These are phyloP conservation scores for Caenorhabditis afra DNA, from an alignment of 2,888 invertebrate genomes.

Conservation along the genomic window DNA sequence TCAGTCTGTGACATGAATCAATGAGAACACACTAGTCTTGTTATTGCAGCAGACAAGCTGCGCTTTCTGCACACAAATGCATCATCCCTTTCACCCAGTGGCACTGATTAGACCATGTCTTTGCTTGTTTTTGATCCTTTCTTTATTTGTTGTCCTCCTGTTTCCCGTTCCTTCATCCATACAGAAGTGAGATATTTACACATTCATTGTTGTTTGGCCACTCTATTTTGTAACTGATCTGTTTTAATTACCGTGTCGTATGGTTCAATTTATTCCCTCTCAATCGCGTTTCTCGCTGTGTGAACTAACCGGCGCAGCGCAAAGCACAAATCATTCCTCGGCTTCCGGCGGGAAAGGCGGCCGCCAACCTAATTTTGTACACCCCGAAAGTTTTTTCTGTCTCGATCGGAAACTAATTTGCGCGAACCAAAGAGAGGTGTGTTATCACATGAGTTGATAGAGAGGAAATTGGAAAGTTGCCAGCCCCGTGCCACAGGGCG, in stretches of 20 bases:
- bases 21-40: too few species aligned
- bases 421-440: not conserved
- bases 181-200: too few species aligned
- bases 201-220: constrained; percentile 3
- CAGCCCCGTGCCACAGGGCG: not conserved
- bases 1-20: too few species aligned
- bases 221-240: constrained; percentile 14
- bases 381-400: not conserved
- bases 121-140: too few species aligned
- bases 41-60: too few species aligned
- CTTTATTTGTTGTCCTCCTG: too few species aligned
- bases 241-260: not conserved
- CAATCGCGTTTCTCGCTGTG: too few species aligned
- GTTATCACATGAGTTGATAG: constrained; percentile 7
- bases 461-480: constrained; percentile 1
- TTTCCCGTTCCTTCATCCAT: too few species aligned
- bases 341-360: not conserved
- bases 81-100: too few species aligned
- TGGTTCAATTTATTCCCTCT: not conserved
- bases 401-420: not conserved
- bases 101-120: too few species aligned
- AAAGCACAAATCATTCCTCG: not conserved
- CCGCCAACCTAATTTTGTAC: not conserved
- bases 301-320: too few species aligned
- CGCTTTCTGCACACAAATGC: too few species aligned